phyloP scores from a whole-genome alignment of 2,113 vertebrate genomes.

The Neogobius melanostomus region DNA sequence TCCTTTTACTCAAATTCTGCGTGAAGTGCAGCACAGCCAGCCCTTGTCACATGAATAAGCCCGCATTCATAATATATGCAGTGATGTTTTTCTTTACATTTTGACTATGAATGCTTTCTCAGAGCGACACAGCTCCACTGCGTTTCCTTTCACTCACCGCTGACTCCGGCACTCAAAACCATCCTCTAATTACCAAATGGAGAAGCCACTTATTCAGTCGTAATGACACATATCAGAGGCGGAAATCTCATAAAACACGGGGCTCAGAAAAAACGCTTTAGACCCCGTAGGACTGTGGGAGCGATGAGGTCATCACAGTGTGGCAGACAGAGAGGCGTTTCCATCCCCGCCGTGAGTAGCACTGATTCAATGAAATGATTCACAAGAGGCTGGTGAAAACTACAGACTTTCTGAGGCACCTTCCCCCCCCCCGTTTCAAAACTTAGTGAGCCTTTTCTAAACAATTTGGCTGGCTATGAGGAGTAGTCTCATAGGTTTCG shows the following conservation, averaged over 20 bases:
- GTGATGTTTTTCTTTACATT: slow-evolving; percentile 22
- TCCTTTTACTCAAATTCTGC: background rate
- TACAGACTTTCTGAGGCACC: slow-evolving; percentile 4
- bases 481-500: background rate
- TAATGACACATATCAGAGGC: slow-evolving; percentile 56
- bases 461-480: background rate
- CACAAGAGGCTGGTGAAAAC: slow-evolving; percentile 46
- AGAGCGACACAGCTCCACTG: slow-evolving; percentile 7
- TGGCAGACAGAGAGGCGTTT: slow-evolving; percentile 43
- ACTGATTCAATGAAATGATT: slow-evolving; percentile 57
- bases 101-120: slow-evolving; percentile 4
- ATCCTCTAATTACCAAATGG: slow-evolving; percentile 52
- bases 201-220: slow-evolving; percentile 40
- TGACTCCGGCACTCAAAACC: slow-evolving; percentile 26
- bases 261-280: slow-evolving; percentile 48
- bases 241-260: slow-evolving; percentile 56
- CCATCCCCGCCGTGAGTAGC: slow-evolving; percentile 54
- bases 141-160: slow-evolving; percentile 32
- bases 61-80: background rate
- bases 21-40: slow-evolving; percentile 14
- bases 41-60: slow-evolving; percentile 25
- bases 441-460: slow-evolving; percentile 12
- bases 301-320: slow-evolving; percentile 52
- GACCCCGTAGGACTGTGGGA: slow-evolving; percentile 24
- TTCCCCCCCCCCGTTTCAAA: slow-evolving; percentile 23